Evolutionary conservation across 2,113 vertebrate species (phyloP).

Genomic region (Tringa solitaria): DNA sequence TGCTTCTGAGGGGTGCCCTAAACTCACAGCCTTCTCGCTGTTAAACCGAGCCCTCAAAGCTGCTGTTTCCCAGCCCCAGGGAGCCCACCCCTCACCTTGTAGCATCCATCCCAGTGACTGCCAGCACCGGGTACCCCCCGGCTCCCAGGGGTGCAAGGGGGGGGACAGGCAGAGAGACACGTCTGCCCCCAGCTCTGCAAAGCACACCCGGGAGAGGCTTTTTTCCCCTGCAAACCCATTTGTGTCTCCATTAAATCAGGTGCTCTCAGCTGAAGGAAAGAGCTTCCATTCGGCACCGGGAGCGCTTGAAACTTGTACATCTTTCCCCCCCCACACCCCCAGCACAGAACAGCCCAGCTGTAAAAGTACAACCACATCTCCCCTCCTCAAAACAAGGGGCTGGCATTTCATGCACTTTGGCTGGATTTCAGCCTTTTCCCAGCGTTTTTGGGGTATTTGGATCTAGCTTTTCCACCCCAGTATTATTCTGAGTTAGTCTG

Average conservation of each 20-base stretch:
- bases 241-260: background rate
- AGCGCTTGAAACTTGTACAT: fast-evolving
- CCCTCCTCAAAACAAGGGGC: fast-evolving
- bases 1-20: background rate
- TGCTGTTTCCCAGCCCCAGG: background rate
- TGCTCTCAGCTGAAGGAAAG: background rate
- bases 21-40: background rate
- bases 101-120: background rate
- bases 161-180: background rate
- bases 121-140: background rate
- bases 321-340: background rate
- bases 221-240: background rate
- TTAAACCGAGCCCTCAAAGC: background rate
- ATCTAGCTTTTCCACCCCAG: too few species aligned
- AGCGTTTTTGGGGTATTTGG: background rate
- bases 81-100: background rate
- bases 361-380: fast-evolving
- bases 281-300: fast-evolving
- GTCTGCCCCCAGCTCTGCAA: background rate
- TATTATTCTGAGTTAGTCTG: background rate
- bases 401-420: background rate
- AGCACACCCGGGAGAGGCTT: background rate
- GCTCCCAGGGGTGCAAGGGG: background rate
- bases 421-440: background rate
- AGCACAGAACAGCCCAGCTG: fast-evolving